phyloP scores from a whole-genome alignment of 2,888 invertebrate genomes.

The Zygogramma bicolorata region DNA sequence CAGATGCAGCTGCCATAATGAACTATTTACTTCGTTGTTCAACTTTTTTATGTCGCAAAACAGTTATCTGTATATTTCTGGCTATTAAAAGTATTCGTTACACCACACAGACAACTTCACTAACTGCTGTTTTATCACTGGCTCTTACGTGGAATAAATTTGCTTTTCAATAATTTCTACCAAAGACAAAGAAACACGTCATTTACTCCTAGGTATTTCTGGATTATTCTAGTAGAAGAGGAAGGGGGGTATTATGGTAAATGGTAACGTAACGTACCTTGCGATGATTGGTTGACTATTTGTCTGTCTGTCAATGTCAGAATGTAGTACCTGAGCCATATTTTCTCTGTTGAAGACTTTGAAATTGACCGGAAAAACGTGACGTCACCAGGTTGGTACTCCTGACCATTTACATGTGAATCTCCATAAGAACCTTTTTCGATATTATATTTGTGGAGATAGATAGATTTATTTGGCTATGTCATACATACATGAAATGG shows the following conservation, averaged over 20 bases:
- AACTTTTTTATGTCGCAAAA: slow-evolving; percentile 36
- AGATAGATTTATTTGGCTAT: no score
- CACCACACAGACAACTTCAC: slow-evolving; percentile 6
- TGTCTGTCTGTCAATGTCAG: no score
- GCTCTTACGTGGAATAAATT: slow-evolving; percentile 10
- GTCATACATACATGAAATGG: no score
- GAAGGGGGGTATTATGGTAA: no score
- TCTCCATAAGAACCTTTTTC: no score
- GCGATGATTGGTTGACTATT: slow-evolving; percentile 26
- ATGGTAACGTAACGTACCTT: slow-evolving; percentile 25
- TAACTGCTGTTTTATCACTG: background rate
- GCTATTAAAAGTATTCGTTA: background rate
- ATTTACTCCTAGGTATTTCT: slow-evolving; percentile 25
- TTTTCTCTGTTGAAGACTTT: no score
- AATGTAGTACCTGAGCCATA: no score
- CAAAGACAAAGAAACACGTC: slow-evolving; percentile 45
- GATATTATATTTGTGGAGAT: no score
- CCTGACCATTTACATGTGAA: no score
- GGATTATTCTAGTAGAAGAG: slow-evolving; percentile 36
- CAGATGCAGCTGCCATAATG: slow-evolving; percentile 69
- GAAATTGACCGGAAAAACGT: no score
- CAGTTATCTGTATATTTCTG: slow-evolving; percentile 1
- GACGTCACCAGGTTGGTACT: no score
- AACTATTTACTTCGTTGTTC: slow-evolving; percentile 45
- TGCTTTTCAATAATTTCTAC: background rate